phyloP scores from a whole-genome alignment of 2,888 invertebrate species.

The Bursaphelenchus okinawaensis region DNA sequence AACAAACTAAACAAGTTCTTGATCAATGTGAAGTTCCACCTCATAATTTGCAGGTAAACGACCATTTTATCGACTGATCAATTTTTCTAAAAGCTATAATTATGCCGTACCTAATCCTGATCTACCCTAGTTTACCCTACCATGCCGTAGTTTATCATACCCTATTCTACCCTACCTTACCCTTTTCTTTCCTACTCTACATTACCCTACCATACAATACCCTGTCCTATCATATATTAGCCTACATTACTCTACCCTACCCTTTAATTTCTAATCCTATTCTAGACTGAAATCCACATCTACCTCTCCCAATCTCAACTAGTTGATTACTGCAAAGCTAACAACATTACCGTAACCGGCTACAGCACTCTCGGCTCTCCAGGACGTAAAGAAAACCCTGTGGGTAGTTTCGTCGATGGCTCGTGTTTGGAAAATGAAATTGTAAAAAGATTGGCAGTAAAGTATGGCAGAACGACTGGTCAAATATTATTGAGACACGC shows the following conservation, averaged over 20 bases:
- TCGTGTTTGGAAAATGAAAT: not conserved
- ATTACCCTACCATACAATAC: too few species aligned
- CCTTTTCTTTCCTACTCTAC: too few species aligned
- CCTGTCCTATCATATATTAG: too few species aligned
- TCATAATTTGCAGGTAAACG: conserved; percentile 42
- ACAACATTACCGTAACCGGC: conserved; percentile 63
- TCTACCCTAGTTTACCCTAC: too few species aligned
- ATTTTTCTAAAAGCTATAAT: too few species aligned
- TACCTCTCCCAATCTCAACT: conserved; percentile 71
- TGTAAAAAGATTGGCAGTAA: conserved; percentile 1
- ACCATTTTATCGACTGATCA: too few species aligned
- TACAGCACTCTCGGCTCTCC: conserved; percentile 39
- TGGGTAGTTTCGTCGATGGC: conserved; percentile 1
- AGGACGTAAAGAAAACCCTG: conserved; percentile 17
- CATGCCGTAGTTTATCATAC: too few species aligned
- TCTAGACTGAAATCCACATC: conserved; percentile 71
- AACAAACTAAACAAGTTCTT: conserved; percentile 45
- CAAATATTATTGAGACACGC: not conserved
- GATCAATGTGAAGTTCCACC: conserved; percentile 47
- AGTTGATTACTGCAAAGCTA: conserved; percentile 64
- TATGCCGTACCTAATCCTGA: too few species aligned
- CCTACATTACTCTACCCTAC: too few species aligned
- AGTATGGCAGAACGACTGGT: conserved; percentile 11
- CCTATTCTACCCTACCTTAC: too few species aligned
- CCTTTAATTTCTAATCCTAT: too few species aligned